These are phyloP conservation scores for Pithys albifrons DNA, from an alignment of 2,113 vertebrate genomes.

Conservation along the genomic window DNA sequence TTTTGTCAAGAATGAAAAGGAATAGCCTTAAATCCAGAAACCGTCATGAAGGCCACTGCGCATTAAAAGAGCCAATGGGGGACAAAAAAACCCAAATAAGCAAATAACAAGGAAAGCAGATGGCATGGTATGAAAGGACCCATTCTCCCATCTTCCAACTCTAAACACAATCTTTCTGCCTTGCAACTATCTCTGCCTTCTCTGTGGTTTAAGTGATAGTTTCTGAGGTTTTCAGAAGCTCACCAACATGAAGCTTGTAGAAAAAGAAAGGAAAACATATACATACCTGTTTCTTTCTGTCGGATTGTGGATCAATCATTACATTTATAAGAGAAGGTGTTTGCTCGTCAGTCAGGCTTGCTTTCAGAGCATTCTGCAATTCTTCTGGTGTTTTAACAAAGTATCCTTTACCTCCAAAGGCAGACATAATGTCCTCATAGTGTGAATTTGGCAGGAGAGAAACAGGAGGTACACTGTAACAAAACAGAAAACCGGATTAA, in stretches of 20 bases:
- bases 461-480: constrained; percentile 84
- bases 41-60: neutral
- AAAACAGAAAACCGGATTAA: neutral
- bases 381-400: constrained; percentile 89
- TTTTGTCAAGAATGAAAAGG: neutral
- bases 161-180: neutral
- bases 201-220: neutral
- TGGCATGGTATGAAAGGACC: neutral
- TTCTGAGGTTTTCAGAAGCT: neutral
- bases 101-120: neutral
- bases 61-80: neutral
- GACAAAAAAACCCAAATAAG: neutral
- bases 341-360: constrained; percentile 79
- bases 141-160: neutral
- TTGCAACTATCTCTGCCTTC: neutral
- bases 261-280: neutral
- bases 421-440: constrained; percentile 90
- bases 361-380: constrained; percentile 78
- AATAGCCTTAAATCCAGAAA: neutral
- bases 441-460: constrained; percentile 89
- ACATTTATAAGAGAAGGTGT: constrained; percentile 90
- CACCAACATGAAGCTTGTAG: neutral
- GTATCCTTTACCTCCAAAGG: constrained; percentile 91
- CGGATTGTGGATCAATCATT: constrained; percentile 88
- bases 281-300: constrained; percentile 90